Base-by-base conservation (phyloP, 2,113 vertebrate species). In the Alexandromys fortis region DNA sequence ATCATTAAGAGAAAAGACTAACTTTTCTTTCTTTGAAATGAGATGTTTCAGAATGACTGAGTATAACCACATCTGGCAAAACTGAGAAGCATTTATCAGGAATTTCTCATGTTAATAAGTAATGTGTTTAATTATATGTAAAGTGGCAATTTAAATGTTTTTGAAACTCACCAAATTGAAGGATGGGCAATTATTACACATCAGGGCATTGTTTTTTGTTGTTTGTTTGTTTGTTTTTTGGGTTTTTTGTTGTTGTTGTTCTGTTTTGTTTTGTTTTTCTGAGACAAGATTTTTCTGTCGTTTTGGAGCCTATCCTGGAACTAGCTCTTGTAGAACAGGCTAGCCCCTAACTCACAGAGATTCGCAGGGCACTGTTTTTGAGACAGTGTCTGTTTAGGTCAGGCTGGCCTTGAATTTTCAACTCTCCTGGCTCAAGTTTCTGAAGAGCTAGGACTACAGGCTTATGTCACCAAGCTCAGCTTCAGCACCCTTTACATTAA, bases 11-110 rank as follows among this genome's bases (percentile, higher is more conserved):
- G 9, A 17, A 96, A 6, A 67, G 22, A 5, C 65, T 89, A 76
- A 76, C 77, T 72, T 86, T 75, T 92, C n/a, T 67, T 26, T 85
- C 61, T 90, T 68, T n/a, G 16, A 94, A 95, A 95, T 12, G 90
- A 89, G n/a, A 52, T 92, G 7, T 76, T 87, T 77, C 12, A 81
- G 24, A 26, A 79, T 33, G 45, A 65, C 9, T 8, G 49, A 2
- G 82, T 91, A 85, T 89, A 87, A 96, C 83, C 3, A 75, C 24
- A 1, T 85, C 26, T 86, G 67, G 72, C n/a, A 83, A 65, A 92
- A 35, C 38, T 81, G 14, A 91, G 92, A 95, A 47, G 4, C 86
- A 89, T n/a, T 90, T 89, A 86, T 82, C 86, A 91, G 68, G 91
- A 89, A 65, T 91, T 1, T 5, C 12, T 94, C 67, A 86, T 17